Percentiles rank a stretch among this genome's conserved stretches.
These are phyloP conservation scores for Bathynomus jamesi DNA, from an alignment of 1,140 invertebrate genomes.

Conservation along the genomic window DNA sequence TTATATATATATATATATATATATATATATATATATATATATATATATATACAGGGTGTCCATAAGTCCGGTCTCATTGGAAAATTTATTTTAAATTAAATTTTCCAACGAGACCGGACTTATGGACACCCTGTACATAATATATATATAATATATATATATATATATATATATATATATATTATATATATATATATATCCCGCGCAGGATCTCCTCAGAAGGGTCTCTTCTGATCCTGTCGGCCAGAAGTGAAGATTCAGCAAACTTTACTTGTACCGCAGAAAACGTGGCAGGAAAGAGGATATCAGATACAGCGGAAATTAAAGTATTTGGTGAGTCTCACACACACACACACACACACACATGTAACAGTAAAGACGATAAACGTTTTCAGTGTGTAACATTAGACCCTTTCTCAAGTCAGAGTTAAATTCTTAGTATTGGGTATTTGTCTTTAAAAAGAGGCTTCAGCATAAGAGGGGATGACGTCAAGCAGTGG, in stretches of 20 bases:
- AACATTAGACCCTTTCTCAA: too few species aligned
- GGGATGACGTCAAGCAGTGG: too few species aligned
- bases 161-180: neutral
- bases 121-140: too few species aligned
- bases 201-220: constrained; percentile 61
- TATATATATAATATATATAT: neutral
- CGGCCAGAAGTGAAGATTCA: constrained; percentile 73
- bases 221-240: constrained; percentile 78
- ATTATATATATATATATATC: neutral
- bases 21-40: neutral
- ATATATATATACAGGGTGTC: neutral
- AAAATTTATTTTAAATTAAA: too few species aligned
- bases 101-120: too few species aligned
- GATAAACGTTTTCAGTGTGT: too few species aligned
- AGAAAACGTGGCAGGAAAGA: constrained; percentile 81
- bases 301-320: constrained; percentile 73
- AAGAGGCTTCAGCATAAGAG: too few species aligned
- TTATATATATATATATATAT: neutral
- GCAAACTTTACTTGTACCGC: constrained; percentile 96
- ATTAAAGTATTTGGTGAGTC: constrained; percentile 87
- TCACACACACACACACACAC: neutral
- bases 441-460: too few species aligned
- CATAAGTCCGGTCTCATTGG: too few species aligned
- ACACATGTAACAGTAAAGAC: neutral
- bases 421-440: too few species aligned